Conservation (phyloP, 1,140 invertebrate genomes). For the Helicorthomorpha holstii region DNA sequence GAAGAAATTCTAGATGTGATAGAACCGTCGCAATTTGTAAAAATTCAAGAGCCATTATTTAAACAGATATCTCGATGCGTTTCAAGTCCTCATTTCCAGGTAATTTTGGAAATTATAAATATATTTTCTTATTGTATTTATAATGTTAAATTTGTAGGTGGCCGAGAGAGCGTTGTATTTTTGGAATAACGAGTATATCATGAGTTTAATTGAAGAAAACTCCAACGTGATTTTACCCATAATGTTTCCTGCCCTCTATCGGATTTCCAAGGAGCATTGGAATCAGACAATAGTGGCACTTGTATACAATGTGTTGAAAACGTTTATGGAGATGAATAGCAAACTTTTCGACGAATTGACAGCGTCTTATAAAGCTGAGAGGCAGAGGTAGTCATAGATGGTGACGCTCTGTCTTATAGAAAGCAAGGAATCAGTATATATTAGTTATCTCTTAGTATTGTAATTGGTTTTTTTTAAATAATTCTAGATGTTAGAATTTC, state of each 20-base stretch:
- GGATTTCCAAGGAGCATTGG: conserved; percentile 98
- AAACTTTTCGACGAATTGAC: conserved; percentile 97
- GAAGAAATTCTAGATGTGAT: conserved; percentile 98
- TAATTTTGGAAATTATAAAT: conserved; percentile 16
- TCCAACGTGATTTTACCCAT: conserved; percentile 60
- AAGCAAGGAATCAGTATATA: conserved; percentile 26
- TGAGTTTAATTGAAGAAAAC: conserved; percentile 86
- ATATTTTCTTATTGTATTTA: neutral
- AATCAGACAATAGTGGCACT: conserved; percentile 98
- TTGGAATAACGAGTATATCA: conserved; percentile 96
- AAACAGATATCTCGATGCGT: conserved; percentile 95
- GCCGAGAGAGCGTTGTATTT: conserved; percentile 87
- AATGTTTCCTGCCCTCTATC: conserved; percentile 91
- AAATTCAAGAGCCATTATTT: conserved; percentile 93
- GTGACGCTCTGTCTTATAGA: neutral
- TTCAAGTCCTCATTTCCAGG: conserved; percentile 92
- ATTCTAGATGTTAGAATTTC: no score
- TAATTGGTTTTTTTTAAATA: neutral
- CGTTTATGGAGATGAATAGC: conserved; percentile 99
- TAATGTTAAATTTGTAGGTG: conserved; percentile 48
- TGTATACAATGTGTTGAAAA: conserved; percentile 98
- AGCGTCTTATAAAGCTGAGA: conserved; percentile 90
- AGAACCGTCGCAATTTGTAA: conserved; percentile 93
- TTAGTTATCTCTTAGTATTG: conserved; percentile 1
- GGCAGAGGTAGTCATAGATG: conserved; percentile 67